These are phyloP conservation scores for Acrossocheilus fasciatus DNA, from an alignment of 2,797 vertebrate species.

Conservation along the genomic window DNA sequence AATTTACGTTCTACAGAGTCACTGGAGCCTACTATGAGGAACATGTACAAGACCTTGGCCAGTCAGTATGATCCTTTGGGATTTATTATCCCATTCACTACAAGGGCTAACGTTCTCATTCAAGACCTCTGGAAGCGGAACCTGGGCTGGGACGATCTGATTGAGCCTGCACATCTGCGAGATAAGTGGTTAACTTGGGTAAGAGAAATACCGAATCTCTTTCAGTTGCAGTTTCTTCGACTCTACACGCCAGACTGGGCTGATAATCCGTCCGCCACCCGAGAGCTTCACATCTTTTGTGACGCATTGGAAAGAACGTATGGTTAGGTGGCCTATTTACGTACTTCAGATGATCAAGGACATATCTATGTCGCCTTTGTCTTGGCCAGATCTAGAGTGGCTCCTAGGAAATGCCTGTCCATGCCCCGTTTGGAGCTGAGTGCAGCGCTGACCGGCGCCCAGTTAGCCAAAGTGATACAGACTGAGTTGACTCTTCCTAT, in stretches of 20 bases:
- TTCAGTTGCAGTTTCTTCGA: too few relatives aligned
- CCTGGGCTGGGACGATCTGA: too few relatives aligned
- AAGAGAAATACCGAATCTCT: too few relatives aligned
- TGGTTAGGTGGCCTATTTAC: background rate
- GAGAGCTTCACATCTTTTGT: conserved; percentile 37
- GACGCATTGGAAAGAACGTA: conserved; percentile 25
- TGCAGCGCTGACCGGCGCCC: conserved; percentile 23
- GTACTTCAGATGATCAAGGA: background rate
- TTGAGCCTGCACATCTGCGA: too few relatives aligned
- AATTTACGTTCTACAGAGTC: background rate
- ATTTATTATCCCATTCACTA: too few relatives aligned
- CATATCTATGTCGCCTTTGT: background rate
- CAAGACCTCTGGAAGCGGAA: too few relatives aligned
- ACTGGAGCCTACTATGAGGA: too few relatives aligned
- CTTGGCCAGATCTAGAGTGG: conserved; percentile 34
- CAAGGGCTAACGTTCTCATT: too few relatives aligned
- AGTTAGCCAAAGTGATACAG: conserved; percentile 15
- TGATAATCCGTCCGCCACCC: background rate
- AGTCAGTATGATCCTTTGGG: too few relatives aligned
- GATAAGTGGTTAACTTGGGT: too few relatives aligned
- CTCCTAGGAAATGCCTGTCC: background rate
- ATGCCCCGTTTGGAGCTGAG: conserved; percentile 30
- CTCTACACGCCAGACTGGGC: background rate
- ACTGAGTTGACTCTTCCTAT: background rate
- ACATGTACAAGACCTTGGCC: too few relatives aligned